Percentiles rank a stretch among this genome's conserved stretches.
These are phyloP conservation scores for Ariopsis seemanni DNA, from an alignment of 2,113 vertebrate genomes.

Conservation along the genomic window DNA sequence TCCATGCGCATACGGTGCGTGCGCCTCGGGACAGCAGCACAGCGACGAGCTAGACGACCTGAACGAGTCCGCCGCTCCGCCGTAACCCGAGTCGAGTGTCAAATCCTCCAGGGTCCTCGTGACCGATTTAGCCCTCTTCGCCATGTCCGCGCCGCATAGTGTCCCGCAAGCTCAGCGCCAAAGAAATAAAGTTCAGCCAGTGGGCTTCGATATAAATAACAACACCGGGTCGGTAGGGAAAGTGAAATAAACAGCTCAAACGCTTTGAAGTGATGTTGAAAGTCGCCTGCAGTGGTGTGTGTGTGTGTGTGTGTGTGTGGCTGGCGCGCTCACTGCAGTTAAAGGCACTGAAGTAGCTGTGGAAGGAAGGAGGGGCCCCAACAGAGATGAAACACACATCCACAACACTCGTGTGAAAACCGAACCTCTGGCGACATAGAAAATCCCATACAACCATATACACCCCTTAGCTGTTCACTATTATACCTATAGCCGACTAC, in stretches of 20 bases:
- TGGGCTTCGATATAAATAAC: background rate
- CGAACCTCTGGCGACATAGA: background rate
- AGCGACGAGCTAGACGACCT: slow-evolving; percentile 96
- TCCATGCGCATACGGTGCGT: slow-evolving; percentile 84
- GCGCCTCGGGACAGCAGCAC: slow-evolving; percentile 93
- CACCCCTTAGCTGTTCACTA: no score
- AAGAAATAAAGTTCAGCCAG: slow-evolving; percentile 10
- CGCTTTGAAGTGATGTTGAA: slow-evolving; percentile 20
- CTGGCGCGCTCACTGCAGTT: slow-evolving; percentile 48
- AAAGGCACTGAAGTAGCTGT: slow-evolving; percentile 53
- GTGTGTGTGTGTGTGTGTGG: slow-evolving; percentile 11
- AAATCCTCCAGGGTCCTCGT: slow-evolving; percentile 96
- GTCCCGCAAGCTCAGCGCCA: slow-evolving; percentile 55
- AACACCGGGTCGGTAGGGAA: background rate
- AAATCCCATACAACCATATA: background rate
- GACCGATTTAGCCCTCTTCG: slow-evolving; percentile 90
- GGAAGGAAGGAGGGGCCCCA: slow-evolving; percentile 59
- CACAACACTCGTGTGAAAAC: slow-evolving; percentile 10
- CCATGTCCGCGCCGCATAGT: slow-evolving; percentile 95
- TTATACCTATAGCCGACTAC: background rate
- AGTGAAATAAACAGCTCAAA: background rate
- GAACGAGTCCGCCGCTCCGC: slow-evolving; percentile 96
- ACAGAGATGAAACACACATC: slow-evolving; percentile 22
- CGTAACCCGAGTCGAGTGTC: slow-evolving; percentile 98
- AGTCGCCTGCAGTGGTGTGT: slow-evolving; percentile 40